Conservation (phyloP, 2,113 vertebrate species). For the Anhinga rufa region DNA sequence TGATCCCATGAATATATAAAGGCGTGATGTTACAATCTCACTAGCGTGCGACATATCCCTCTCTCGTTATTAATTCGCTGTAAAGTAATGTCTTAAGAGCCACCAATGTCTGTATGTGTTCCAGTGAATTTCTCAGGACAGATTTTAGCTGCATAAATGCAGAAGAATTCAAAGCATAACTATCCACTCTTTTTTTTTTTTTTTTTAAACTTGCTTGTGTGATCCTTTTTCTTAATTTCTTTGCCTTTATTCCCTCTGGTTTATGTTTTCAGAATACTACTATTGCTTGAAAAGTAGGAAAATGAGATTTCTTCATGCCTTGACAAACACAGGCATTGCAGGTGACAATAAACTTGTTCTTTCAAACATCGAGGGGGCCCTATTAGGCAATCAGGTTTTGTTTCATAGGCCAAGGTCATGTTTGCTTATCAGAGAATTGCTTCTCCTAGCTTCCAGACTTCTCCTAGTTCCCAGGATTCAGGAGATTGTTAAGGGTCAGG, state of each 20-base stretch:
- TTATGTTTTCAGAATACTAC: background rate
- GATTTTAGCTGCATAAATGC: background rate
- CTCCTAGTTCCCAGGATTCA: background rate
- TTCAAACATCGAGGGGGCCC: background rate
- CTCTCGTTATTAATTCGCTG: background rate
- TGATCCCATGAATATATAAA: background rate
- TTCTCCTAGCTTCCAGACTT: background rate
- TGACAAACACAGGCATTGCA: background rate
- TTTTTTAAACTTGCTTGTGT: background rate
- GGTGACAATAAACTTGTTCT: slow-evolving; percentile 7
- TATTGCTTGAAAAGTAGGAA: background rate
- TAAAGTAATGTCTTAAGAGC: background rate
- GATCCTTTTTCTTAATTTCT: background rate
- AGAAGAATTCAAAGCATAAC: background rate
- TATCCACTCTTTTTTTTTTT: background rate
- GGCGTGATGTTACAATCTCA: background rate
- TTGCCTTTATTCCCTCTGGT: background rate
- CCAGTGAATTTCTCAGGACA: background rate
- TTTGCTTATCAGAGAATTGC: slow-evolving; percentile 3
- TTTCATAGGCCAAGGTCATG: background rate
- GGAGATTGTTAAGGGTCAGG: background rate
- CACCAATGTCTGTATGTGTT: background rate
- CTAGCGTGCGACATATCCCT: background rate
- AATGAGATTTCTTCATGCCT: background rate
- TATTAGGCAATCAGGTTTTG: background rate